phyloP scores from a whole-genome alignment of 2,113 vertebrate species.

The Oreochromis spilurus region DNA sequence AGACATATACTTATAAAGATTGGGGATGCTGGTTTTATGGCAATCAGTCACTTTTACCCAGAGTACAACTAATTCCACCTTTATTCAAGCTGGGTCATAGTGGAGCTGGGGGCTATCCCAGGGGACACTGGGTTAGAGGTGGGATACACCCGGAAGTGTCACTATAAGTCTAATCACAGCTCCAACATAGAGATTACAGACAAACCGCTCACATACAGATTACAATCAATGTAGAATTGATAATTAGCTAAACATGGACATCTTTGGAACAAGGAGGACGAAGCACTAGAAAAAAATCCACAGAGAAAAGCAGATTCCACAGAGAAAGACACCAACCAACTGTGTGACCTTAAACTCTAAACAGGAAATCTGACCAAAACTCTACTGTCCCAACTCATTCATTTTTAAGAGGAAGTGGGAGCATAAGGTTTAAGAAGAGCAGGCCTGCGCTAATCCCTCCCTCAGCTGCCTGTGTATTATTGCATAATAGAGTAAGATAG shows the following conservation, averaged over 20 bases:
- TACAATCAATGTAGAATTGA: background rate
- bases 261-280: background rate
- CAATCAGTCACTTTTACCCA: background rate
- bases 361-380: background rate
- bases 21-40: background rate
- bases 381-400: background rate
- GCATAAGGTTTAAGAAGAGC: constrained; percentile 55
- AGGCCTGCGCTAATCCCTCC: constrained; percentile 49
- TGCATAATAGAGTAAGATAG: constrained; percentile 70
- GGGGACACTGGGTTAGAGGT: background rate
- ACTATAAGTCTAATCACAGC: background rate
- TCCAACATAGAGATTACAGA: background rate
- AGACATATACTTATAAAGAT: background rate
- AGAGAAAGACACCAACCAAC: background rate
- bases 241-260: background rate
- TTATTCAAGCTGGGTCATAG: background rate
- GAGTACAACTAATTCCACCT: background rate
- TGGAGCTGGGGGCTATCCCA: background rate
- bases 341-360: background rate
- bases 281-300: background rate
- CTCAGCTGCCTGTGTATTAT: constrained; percentile 65
- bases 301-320: background rate
- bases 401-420: constrained; percentile 40
- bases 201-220: background rate
- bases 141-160: background rate